Evolutionary conservation across 2,113 vertebrate genomes (phyloP).

Genomic region (Pachypanchax playfairii): DNA sequence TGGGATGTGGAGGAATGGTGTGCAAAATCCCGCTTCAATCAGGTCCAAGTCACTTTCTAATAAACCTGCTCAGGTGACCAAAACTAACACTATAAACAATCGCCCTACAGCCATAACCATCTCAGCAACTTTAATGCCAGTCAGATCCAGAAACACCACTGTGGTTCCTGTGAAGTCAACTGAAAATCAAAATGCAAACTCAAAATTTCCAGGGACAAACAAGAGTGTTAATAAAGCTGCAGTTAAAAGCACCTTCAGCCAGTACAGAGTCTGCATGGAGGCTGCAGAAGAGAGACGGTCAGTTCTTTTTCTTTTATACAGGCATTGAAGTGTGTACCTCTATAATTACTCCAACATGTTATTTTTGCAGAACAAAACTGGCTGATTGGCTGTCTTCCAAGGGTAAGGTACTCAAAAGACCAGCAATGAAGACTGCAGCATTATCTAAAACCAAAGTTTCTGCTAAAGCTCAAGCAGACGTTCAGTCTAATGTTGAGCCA

Average conservation of each 20-base stretch:
- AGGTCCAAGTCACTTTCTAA: conserved; percentile 50
- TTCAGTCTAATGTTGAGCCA: conserved; percentile 4
- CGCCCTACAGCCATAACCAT: conserved; percentile 23
- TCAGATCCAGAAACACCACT: conserved; percentile 35
- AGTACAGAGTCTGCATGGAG: conserved; percentile 67
- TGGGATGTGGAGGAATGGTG: conserved; percentile 3
- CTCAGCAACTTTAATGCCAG: conserved; percentile 9
- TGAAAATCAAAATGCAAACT: conserved; percentile 35
- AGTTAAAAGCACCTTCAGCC: conserved; percentile 62
- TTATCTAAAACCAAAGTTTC: conserved; percentile 28
- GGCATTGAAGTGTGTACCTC: neutral
- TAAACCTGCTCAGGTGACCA: conserved; percentile 29
- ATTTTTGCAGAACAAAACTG: conserved; percentile 79
- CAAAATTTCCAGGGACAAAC: conserved; percentile 55
- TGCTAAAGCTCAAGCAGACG: conserved; percentile 10
- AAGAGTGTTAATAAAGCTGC: conserved; percentile 65
- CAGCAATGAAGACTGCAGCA: conserved; percentile 53
- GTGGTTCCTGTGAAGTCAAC: conserved; percentile 39
- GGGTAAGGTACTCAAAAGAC: conserved; percentile 83
- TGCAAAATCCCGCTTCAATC: conserved; percentile 17
- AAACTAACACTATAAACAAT: conserved; percentile 12
- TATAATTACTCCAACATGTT: neutral
- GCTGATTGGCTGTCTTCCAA: conserved; percentile 84
- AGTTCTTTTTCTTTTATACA: neutral
- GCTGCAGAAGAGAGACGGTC: conserved; percentile 84